A percentile compares a stretch with the other conserved stretches of the same genome.
phyloP scores from a whole-genome alignment of 2,797 vertebrate species.

The Gobio occitaniae region DNA sequence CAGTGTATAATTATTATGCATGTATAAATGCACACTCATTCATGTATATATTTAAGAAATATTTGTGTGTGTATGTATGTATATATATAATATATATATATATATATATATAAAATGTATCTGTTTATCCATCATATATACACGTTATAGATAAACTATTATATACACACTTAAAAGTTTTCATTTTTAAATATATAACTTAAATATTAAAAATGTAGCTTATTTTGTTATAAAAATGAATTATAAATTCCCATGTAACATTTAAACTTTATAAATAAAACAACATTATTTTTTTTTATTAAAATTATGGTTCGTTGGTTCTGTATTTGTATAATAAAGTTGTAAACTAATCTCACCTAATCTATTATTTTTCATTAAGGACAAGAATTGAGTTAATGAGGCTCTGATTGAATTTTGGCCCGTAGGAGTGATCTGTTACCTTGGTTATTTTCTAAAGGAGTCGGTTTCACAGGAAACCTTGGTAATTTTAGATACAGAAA shows the following conservation, averaged over 20 bases:
- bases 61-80: too few species aligned
- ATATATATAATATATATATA: too few species aligned
- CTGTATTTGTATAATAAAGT: background rate
- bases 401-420: background rate
- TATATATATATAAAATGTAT: too few species aligned
- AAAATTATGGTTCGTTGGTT: background rate
- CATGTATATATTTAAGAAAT: too few species aligned
- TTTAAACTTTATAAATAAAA: background rate
- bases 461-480: constrained; percentile 17
- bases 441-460: constrained; percentile 16
- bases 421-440: constrained; percentile 2
- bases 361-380: background rate
- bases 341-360: background rate
- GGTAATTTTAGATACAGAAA: constrained; percentile 19
- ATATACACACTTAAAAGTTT: background rate
- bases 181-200: background rate
- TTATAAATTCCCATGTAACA: background rate
- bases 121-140: too few species aligned
- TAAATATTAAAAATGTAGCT: background rate
- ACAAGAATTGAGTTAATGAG: background rate
- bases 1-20: too few species aligned
- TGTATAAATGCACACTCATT: too few species aligned
- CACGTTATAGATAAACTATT: background rate
- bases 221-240: background rate
- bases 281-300: background rate